phyloP scores from a whole-genome alignment of 2,113 vertebrate genomes.

The Limnothrissa miodon region DNA sequence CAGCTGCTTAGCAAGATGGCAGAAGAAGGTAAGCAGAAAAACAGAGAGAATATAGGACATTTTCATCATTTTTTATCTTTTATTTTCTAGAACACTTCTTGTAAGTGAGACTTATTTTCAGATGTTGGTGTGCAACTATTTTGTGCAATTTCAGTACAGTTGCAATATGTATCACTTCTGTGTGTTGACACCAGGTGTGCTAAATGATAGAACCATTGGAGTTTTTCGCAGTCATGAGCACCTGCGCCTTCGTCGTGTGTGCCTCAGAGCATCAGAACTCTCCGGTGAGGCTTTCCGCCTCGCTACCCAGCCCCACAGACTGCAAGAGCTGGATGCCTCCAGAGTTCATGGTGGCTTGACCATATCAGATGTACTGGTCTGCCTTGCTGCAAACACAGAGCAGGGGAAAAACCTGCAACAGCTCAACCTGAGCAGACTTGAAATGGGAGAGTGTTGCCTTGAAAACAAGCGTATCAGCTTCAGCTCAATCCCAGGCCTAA shows the following conservation, averaged over 20 bases:
- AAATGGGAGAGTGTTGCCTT: constrained; percentile 73
- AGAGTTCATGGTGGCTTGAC: constrained; percentile 84
- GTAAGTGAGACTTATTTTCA: neutral
- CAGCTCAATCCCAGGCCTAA: constrained; percentile 78
- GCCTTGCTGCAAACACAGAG: constrained; percentile 82
- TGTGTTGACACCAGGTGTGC: constrained; percentile 74
- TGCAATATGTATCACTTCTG: neutral
- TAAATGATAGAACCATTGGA: constrained; percentile 87
- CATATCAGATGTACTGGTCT: constrained; percentile 83
- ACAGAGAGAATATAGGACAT: neutral
- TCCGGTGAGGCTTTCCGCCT: constrained; percentile 85
- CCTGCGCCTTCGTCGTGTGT: constrained; percentile 84
- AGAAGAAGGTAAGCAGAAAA: constrained; percentile 76
- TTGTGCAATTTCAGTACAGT: neutral
- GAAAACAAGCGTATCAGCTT: constrained; percentile 77
- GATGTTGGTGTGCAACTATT: neutral
- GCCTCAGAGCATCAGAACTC: constrained; percentile 81
- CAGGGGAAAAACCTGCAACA: constrained; percentile 75
- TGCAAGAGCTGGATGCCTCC: constrained; percentile 89
- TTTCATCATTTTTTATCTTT: neutral
- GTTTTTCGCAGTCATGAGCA: constrained; percentile 84
- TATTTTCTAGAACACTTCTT: neutral
- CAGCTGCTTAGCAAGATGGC: constrained; percentile 86
- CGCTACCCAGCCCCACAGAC: constrained; percentile 88
- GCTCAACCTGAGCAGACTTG: constrained; percentile 70